These are phyloP conservation scores for Saguinus midas DNA, from an alignment of 2,113 vertebrate species.

Conservation along the genomic window DNA sequence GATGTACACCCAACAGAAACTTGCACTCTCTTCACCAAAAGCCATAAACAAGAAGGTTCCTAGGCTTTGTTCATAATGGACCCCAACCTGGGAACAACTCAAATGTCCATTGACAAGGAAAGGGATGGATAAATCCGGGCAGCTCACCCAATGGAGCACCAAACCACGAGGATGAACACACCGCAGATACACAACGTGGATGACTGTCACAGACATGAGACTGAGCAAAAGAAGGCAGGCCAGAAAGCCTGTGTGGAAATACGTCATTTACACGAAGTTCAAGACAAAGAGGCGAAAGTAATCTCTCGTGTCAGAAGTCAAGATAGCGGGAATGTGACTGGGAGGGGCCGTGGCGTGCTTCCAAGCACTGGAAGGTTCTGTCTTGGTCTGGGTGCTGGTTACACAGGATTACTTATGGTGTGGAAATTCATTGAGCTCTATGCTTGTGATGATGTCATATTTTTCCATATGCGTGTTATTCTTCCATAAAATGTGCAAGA, in stretches of 20 bases:
- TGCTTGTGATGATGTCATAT: accelerated
- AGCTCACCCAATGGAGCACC: background rate
- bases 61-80: background rate
- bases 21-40: background rate
- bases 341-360: accelerated
- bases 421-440: background rate
- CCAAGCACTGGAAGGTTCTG: background rate
- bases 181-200: accelerated
- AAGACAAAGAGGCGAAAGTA: background rate
- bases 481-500: background rate
- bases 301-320: too few species aligned
- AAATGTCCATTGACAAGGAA: background rate
- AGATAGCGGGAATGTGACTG: background rate
- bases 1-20: background rate
- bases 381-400: accelerated
- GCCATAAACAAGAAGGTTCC: background rate
- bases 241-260: accelerated
- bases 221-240: accelerated
- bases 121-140: accelerated
- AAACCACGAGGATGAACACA: accelerated
- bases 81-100: background rate
- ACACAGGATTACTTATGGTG: background rate
- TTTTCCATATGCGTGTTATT: background rate
- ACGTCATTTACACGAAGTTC: accelerated
- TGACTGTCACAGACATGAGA: accelerated